phyloP scores from a whole-genome alignment of 2,888 invertebrate genomes.

The Himalopsyche anomala region DNA sequence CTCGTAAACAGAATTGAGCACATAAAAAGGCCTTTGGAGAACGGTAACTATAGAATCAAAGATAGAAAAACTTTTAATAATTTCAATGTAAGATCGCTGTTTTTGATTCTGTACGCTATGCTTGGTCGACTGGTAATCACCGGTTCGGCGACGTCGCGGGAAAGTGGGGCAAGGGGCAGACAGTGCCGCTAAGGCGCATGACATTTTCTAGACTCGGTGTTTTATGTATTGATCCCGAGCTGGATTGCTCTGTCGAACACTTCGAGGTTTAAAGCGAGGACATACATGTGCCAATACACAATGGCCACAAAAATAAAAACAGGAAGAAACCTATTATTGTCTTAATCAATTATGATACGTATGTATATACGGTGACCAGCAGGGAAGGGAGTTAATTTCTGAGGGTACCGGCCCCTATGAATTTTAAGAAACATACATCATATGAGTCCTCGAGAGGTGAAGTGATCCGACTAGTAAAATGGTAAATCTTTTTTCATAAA shows the following conservation, averaged over 20 bases:
- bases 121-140: conserved; percentile 33
- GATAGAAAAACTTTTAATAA: not conserved
- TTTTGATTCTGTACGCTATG: not conserved
- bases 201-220: conserved; percentile 27
- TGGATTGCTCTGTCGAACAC: not conserved
- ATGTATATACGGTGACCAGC: too few species aligned
- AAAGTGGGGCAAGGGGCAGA: not conserved
- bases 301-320: too few species aligned
- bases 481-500: too few species aligned
- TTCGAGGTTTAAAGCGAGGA: not conserved
- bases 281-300: too few species aligned
- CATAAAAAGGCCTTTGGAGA: not conserved
- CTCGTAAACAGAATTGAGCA: conserved; percentile 9
- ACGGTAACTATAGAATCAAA: not conserved
- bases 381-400: too few species aligned
- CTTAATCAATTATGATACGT: too few species aligned
- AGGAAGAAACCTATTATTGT: too few species aligned
- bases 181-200: conserved; percentile 4
- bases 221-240: conserved; percentile 17
- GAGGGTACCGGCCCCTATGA: too few species aligned
- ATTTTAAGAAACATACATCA: too few species aligned
- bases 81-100: not conserved
- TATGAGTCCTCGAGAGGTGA: too few species aligned
- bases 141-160: not conserved
- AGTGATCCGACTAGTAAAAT: too few species aligned